Base-by-base conservation (phyloP, 2,888 invertebrate genomes). In the Eulithis prunata region DNA sequence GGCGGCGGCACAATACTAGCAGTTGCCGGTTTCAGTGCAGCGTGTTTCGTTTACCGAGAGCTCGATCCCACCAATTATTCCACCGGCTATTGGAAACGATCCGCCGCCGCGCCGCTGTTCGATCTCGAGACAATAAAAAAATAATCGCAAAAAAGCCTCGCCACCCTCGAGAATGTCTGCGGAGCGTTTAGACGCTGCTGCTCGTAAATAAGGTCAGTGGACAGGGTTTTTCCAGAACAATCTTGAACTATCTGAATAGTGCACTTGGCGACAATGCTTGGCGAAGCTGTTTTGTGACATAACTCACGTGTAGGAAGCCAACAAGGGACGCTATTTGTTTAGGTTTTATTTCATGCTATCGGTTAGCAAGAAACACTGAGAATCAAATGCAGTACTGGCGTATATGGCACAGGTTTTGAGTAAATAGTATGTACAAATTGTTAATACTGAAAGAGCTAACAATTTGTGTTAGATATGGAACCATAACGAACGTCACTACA, bases 271-370 rank as follows among this genome's bases (percentile, higher is more conserved):
- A 21, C 21, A 21, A 21, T 21, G 21, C 21, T 21, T 21, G 21
- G 79, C 72, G 55, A 69, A 57, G 71, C 77, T 79, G 82, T 81
- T 82, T 83, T 76, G 78, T 75, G 76, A 80, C 82, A 87, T 89
- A 88, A 87, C 83, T 89, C 85, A 86, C 82, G 83, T 84, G 84
- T 85, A 88, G 86, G 86, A 85, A 86, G 77, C 77, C 78, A 87
- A 84, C 85, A 85, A 82, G 85, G 81, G 78, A 83, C 82, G 85
- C 84, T 83, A 90, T 90, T 21, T 88, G 89, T 90, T 90, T 88
- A 79, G 87, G 90, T 88, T 89, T 90, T 89, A 32, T 32, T 32
- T 32, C 32, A 90, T 80, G 83, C 81, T 89, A 88, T 90, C 87
- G 83, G 83, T 75, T 78, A 74, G 82, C 79, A 78, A 41, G 6